These are phyloP conservation scores for Chrysomela aeneicollis DNA, from an alignment of 2,888 invertebrate genomes.

Conservation along the genomic window DNA sequence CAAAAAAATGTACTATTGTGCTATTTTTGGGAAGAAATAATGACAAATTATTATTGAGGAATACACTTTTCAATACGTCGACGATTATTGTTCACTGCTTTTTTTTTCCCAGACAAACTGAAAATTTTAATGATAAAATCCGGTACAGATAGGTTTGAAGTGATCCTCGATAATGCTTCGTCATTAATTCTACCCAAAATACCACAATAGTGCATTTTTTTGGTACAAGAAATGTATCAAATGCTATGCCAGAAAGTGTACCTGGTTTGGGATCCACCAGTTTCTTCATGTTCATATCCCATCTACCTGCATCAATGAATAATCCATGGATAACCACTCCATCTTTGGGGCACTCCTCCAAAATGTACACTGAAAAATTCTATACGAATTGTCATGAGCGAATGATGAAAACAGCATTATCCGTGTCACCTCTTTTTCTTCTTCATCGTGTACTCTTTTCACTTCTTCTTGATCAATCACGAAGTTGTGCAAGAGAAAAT, in stretches of 20 bases:
- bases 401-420: conserved; percentile 25
- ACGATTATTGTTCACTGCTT: too few relatives aligned
- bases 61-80: too few relatives aligned
- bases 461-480: conserved; percentile 75
- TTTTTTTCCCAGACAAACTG: too few relatives aligned
- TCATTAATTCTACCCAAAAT: too few relatives aligned
- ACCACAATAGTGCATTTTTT: too few relatives aligned
- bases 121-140: too few relatives aligned
- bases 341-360: conserved; percentile 67
- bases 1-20: too few relatives aligned
- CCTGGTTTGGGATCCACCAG: conserved; percentile 83
- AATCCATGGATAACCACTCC: conserved; percentile 82
- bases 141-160: too few relatives aligned
- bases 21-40: too few relatives aligned
- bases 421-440: conserved; percentile 52
- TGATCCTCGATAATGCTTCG: too few relatives aligned
- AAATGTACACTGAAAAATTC: conserved; percentile 63
- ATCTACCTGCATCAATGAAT: conserved; percentile 88
- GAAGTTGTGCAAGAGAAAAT: conserved; percentile 71
- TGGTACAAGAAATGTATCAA: too few relatives aligned
- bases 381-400: conserved; percentile 47
- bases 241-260: conserved; percentile 45
- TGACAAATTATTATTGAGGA: too few relatives aligned
- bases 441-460: conserved; percentile 61
- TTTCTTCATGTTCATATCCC: conserved; percentile 72